Evolutionary conservation across 2,797 vertebrate species (phyloP).

Genomic region (Paguma larvata): DNA sequence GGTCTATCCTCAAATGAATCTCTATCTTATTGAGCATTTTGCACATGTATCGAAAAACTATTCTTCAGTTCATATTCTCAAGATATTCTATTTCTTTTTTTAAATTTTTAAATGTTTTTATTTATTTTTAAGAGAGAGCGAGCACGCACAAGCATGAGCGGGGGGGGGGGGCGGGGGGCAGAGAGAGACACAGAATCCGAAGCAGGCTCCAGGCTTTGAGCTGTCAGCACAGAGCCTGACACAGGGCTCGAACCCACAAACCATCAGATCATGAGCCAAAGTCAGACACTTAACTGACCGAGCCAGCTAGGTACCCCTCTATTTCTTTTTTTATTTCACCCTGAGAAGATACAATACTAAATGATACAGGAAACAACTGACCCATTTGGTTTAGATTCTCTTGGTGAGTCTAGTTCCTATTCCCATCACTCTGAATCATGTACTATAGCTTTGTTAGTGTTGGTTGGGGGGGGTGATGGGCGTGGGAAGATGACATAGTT

Average conservation of each 20-base stretch:
- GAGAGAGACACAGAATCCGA: no score
- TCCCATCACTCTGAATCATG: neutral
- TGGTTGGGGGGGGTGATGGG: neutral
- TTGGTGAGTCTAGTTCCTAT: constrained; percentile 13
- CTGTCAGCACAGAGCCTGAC: no score
- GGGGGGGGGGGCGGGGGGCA: no score
- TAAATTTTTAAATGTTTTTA: neutral
- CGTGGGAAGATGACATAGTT: neutral
- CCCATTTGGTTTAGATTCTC: constrained; percentile 21
- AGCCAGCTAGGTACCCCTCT: no score
- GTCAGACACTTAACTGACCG: no score
- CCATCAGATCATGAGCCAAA: no score
- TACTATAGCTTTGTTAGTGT: neutral
- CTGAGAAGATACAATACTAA: neutral
- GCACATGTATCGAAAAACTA: neutral
- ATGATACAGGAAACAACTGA: neutral
- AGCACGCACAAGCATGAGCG: no score
- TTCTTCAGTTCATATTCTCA: neutral
- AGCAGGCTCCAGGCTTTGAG: no score
- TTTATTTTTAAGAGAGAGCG: no score
- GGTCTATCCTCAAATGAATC: neutral
- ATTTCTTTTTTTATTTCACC: constrained; percentile 35
- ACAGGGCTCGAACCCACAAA: no score
- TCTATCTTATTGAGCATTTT: neutral
- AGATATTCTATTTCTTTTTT: constrained; percentile 14